Evolutionary conservation across 2,888 invertebrate genomes (phyloP), one percentile per base, ranked within the genome.

Genomic region (Monochamus alternatus): DNA sequence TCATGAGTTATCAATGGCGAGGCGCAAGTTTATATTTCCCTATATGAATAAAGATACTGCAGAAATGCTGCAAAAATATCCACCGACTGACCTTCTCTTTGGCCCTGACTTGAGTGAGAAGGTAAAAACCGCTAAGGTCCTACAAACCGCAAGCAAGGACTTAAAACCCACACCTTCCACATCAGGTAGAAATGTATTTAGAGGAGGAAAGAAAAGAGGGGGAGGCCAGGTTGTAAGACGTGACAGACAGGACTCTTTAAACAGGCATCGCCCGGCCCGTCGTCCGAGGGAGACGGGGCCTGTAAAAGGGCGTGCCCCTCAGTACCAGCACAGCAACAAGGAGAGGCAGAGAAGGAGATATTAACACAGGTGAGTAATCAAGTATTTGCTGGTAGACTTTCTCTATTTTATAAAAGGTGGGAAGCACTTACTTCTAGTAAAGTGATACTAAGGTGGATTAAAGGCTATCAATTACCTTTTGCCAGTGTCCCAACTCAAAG

Each of bases 81-180:
- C 74, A 14, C 63, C 74, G 3, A 38, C 70, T 8, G 65, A 75
- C 22, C 59, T 75, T 0, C 72, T 77, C 38, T 75, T 77, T 72
- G 75, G 75, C 7, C 63, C 77, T 14, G 75, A 75, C 22, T 47
- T 77, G 3, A 55, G 63, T 55, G 76, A 77, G 31, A 77, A 69
- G 52, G 66, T 64, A 10, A 64, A 47, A 12, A 43, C 47, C 2
- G 64, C 22, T n/a, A 64, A 64, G 22, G 22, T 9, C 9, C n/a
- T 64, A 9, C 64, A 64, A 14, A n/a, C 47, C 3, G 22, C 47
- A 14, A 64, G 7, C 14, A 64, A 44, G 7, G 64, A 64, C 47
- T 5, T 64, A 10, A 64, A 47, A 22, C 8, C 22, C 3, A 22
- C n/a, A 14, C 31, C 62, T 8, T 32, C 38, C 9, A n/a, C n/a